phyloP scores from a whole-genome alignment of 2,797 vertebrate genomes.

The Centropyge bicolor region DNA sequence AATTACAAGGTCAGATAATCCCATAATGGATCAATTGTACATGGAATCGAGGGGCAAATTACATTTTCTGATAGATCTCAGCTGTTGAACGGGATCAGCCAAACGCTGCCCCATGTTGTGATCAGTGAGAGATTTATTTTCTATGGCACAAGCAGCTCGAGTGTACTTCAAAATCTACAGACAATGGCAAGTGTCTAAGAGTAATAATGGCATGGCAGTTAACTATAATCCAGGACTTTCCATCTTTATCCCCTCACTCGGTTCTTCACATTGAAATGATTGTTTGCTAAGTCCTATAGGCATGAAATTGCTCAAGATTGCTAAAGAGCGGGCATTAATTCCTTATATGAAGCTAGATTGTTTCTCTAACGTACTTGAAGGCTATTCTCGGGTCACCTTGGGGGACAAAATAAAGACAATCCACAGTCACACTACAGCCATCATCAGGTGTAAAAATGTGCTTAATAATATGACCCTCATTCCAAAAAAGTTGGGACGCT shows the following conservation, averaged over 20 bases:
- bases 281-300: slow-evolving; percentile 74
- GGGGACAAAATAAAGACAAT: slow-evolving; percentile 29
- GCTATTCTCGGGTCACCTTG: slow-evolving; percentile 70
- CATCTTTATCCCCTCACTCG: slow-evolving; percentile 69
- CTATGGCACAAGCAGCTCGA: slow-evolving; percentile 72
- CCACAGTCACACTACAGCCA: neutral
- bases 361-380: slow-evolving; percentile 63
- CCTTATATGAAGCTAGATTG: slow-evolving; percentile 62
- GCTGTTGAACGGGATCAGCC: slow-evolving; percentile 61
- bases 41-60: slow-evolving; percentile 69
- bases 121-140: slow-evolving; percentile 76
- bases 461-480: neutral
- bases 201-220: slow-evolving; percentile 77
- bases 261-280: slow-evolving; percentile 79
- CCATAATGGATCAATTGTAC: slow-evolving; percentile 80
- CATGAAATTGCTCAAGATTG: slow-evolving; percentile 78
- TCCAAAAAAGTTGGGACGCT: too few relatives aligned
- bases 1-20: slow-evolving; percentile 82
- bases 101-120: slow-evolving; percentile 74
- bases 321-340: slow-evolving; percentile 72
- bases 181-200: slow-evolving; percentile 75
- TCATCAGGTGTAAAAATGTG: slow-evolving; percentile 17
- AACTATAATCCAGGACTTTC: slow-evolving; percentile 78
- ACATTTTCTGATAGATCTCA: slow-evolving; percentile 68
- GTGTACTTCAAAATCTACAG: slow-evolving; percentile 81